phyloP scores from a whole-genome alignment of 2,797 vertebrate species.

The Phylloscopus collybita region DNA sequence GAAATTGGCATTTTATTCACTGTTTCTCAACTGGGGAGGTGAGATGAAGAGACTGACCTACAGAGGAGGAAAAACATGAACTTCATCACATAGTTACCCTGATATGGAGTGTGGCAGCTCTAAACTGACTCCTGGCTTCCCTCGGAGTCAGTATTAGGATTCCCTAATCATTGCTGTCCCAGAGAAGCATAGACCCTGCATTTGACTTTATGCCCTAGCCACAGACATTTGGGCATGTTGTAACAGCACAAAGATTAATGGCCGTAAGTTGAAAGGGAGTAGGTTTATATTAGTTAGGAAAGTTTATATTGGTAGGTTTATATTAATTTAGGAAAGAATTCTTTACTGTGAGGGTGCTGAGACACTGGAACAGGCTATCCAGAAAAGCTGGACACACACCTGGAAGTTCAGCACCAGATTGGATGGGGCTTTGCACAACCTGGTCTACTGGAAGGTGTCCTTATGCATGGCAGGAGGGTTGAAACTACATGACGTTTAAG shows the following conservation, averaged over 20 bases:
- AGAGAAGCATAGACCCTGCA: fast-evolving
- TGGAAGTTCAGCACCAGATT: not conserved
- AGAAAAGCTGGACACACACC: not conserved
- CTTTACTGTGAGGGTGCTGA: not conserved
- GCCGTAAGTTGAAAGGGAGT: not conserved
- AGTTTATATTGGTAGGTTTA: not conserved
- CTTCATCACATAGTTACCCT: not conserved
- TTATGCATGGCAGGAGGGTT: too few species aligned
- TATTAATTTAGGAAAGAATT: not conserved
- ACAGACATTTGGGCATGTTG: fast-evolving
- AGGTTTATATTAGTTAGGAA: not conserved
- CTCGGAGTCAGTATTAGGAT: not conserved
- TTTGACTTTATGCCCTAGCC: not conserved
- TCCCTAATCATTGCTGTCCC: fast-evolving
- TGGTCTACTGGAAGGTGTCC: not conserved
- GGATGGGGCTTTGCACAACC: not conserved
- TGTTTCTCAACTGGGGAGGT: not conserved
- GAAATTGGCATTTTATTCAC: not conserved
- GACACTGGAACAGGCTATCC: not conserved
- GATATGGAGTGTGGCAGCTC: not conserved
- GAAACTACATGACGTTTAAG: not conserved
- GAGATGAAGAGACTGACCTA: not conserved
- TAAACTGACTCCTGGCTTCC: not conserved
- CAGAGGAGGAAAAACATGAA: not conserved
- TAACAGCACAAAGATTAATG: not conserved